phyloP scores from a whole-genome alignment of 2,797 vertebrate species.

The Tragopan temminckii region DNA sequence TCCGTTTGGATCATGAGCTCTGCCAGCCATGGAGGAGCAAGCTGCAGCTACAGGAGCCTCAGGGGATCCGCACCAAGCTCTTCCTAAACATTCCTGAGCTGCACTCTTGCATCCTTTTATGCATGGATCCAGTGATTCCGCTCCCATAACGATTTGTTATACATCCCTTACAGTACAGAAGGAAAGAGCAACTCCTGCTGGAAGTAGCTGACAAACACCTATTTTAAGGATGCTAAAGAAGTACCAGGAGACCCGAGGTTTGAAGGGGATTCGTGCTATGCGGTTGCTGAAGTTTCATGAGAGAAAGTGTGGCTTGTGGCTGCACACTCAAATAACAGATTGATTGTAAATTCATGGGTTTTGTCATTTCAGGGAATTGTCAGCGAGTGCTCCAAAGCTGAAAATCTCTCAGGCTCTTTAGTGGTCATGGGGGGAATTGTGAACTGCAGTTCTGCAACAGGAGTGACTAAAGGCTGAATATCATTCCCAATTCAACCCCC shows the following conservation, averaged over 20 bases:
- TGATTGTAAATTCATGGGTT: background rate
- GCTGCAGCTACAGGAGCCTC: background rate
- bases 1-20: background rate
- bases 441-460: background rate
- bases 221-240: background rate
- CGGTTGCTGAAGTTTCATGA: accelerated
- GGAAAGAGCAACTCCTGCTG: background rate
- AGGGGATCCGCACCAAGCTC: background rate
- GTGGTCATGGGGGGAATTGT: background rate
- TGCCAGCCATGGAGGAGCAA: accelerated
- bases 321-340: background rate
- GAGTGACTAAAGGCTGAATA: background rate
- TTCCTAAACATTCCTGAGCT: background rate
- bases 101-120: background rate
- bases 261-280: accelerated
- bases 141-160: background rate
- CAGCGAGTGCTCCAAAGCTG: background rate
- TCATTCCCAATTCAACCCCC: background rate
- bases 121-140: background rate
- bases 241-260: background rate
- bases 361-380: background rate
- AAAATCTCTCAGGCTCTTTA: background rate
- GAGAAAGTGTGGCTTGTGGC: background rate
- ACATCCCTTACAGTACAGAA: background rate
- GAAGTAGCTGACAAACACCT: background rate